phyloP scores from a whole-genome alignment of 1,140 invertebrate species.

The Cylas formicarius region DNA sequence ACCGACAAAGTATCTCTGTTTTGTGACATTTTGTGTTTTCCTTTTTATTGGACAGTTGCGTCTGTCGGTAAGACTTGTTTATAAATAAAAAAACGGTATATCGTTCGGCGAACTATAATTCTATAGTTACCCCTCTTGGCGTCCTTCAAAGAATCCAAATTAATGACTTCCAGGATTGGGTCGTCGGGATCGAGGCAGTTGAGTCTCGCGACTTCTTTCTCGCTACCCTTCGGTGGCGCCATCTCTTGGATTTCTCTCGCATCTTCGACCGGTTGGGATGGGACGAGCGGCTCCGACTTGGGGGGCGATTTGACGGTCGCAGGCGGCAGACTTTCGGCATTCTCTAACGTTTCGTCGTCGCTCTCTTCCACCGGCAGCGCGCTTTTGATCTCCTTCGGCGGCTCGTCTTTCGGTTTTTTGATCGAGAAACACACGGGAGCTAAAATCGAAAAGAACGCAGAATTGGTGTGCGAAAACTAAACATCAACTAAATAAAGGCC shows the following conservation, averaged over 20 bases:
- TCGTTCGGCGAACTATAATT: too few species aligned
- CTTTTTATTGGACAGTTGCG: too few species aligned
- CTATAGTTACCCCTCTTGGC: slow-evolving; percentile 26
- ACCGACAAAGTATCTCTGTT: too few species aligned
- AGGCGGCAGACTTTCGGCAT: slow-evolving; percentile 9
- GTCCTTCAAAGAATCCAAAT: slow-evolving; percentile 44
- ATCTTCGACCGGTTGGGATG: slow-evolving; percentile 30
- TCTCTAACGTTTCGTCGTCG: slow-evolving; percentile 53
- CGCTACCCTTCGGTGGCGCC: too few species aligned
- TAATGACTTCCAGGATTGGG: slow-evolving; percentile 44
- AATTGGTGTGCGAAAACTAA: too few species aligned
- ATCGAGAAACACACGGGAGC: slow-evolving; percentile 74
- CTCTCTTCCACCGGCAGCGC: slow-evolving; percentile 66
- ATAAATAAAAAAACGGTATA: too few species aligned
- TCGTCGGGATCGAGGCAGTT: slow-evolving; percentile 32
- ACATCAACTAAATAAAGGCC: too few species aligned
- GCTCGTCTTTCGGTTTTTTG: slow-evolving; percentile 66
- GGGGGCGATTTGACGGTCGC: slow-evolving; percentile 1
- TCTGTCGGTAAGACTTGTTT: too few species aligned
- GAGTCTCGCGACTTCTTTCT: too few species aligned
- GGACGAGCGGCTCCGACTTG: not conserved
- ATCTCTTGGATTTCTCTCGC: too few species aligned
- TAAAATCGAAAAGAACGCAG: too few species aligned
- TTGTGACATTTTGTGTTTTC: too few species aligned
- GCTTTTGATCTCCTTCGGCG: slow-evolving; percentile 57